Evolutionary conservation across 2,113 vertebrate genomes (phyloP).

Genomic region (Cyanoderma ruficeps): DNA sequence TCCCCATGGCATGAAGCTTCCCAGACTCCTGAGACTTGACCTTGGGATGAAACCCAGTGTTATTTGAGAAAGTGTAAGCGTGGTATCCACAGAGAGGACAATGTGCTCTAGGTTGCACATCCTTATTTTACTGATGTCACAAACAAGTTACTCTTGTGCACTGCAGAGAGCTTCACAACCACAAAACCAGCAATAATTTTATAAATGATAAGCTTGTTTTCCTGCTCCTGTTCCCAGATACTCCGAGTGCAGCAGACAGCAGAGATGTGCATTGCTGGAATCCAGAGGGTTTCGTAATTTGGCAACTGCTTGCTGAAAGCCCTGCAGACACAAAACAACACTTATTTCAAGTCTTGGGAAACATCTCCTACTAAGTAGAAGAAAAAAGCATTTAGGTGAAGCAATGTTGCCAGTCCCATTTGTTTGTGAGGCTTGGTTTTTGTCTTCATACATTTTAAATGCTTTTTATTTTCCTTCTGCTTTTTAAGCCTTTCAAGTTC

Average conservation of each 20-base stretch:
- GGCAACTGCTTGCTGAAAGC: slow-evolving; percentile 35
- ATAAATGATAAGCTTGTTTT: slow-evolving; percentile 59
- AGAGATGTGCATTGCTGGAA: slow-evolving; percentile 47
- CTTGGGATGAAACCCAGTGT: not conserved
- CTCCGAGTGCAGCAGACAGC: not conserved
- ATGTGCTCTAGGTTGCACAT: not conserved
- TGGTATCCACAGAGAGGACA: not conserved
- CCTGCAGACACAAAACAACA: slow-evolving; percentile 49
- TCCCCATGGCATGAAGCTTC: not conserved
- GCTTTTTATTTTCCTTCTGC: slow-evolving; percentile 4
- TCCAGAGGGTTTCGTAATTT: slow-evolving; percentile 33
- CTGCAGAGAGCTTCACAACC: slow-evolving; percentile 24
- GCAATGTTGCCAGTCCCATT: slow-evolving; percentile 20
- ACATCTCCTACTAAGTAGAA: slow-evolving; percentile 11
- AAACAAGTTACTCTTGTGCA: slow-evolving; percentile 32
- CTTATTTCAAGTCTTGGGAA: slow-evolving; percentile 57
- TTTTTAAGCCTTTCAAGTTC: slow-evolving; percentile 19
- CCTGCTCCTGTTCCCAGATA: slow-evolving; percentile 18
- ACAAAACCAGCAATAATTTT: slow-evolving; percentile 57
- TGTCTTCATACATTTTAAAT: not conserved
- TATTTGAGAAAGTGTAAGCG: not conserved
- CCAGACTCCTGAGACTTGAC: not conserved
- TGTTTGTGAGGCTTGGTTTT: slow-evolving; percentile 8
- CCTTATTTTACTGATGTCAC: not conserved
- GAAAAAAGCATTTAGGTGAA: slow-evolving; percentile 49